A percentile compares a stretch with the other conserved stretches of the same genome.
These are phyloP conservation scores for Coenobita brevimanus DNA, from an alignment of 1,140 invertebrate species.

Conservation along the genomic window DNA sequence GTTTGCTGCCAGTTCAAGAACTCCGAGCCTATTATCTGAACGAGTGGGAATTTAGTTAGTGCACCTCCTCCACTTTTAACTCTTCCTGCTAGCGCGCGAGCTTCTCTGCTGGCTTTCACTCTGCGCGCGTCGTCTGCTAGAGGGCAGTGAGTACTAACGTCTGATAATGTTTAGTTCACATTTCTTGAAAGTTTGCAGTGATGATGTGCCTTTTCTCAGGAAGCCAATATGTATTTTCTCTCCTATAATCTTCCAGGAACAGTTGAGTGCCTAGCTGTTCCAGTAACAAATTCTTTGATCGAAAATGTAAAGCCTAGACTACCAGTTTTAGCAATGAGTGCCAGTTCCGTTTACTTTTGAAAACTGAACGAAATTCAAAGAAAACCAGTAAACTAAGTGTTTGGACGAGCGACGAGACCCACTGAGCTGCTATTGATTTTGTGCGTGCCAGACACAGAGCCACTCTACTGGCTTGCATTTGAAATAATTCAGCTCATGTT, in stretches of 20 bases:
- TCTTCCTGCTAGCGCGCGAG: constrained; percentile 55
- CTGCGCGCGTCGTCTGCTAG: constrained; percentile 64
- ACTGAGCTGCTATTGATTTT: constrained; percentile 65
- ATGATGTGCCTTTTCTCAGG: not conserved
- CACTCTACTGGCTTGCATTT: constrained; percentile 59
- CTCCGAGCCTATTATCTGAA: not conserved
- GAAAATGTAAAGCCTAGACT: no score
- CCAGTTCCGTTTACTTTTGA: not conserved
- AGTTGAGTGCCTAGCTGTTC: not conserved
- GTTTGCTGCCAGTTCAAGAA: no score
- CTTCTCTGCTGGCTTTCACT: constrained; percentile 56
- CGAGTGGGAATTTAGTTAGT: not conserved
- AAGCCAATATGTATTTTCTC: not conserved
- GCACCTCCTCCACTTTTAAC: constrained; percentile 14
- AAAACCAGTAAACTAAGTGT: constrained; percentile 30
- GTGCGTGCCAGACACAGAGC: constrained; percentile 61
- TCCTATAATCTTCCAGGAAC: not conserved
- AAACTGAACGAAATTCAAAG: not conserved
- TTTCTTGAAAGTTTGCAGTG: not conserved
- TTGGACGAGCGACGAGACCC: constrained; percentile 48
- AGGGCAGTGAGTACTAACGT: constrained; percentile 21
- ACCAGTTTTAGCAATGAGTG: not conserved
- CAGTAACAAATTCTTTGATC: no score
- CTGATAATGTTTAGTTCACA: constrained; percentile 44
- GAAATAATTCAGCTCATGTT: constrained; percentile 45